These are phyloP conservation scores for Microplitis deprimator DNA, from an alignment of 2,888 invertebrate species.

Conservation along the genomic window DNA sequence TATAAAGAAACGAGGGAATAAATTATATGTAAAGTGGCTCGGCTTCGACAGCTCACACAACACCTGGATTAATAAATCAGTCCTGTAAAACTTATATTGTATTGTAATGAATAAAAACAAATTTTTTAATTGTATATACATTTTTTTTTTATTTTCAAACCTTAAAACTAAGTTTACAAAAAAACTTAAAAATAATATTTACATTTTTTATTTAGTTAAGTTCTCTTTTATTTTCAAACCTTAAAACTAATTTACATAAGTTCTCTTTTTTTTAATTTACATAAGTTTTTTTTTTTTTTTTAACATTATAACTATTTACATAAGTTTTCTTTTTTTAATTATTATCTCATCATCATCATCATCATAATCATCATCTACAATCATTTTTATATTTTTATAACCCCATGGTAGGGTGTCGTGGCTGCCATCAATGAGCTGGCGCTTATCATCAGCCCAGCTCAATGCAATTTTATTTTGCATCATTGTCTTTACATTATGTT, in stretches of 20 bases:
- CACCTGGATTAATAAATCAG: slow-evolving; percentile 37
- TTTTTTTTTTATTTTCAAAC: neutral
- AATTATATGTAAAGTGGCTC: slow-evolving; percentile 36
- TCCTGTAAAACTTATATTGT: neutral
- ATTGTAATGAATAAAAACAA: too few species aligned
- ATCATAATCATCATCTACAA: too few species aligned
- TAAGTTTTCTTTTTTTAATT: too few species aligned
- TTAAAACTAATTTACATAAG: too few species aligned
- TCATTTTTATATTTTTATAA: neutral
- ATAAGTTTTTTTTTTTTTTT: too few species aligned
- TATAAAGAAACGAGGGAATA: slow-evolving; percentile 31
- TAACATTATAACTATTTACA: too few species aligned
- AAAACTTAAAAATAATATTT: too few species aligned
- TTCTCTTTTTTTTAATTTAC: too few species aligned
- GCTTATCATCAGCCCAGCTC: slow-evolving; percentile 38
- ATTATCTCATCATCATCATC: too few species aligned
- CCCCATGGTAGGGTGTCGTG: slow-evolving; percentile 39
- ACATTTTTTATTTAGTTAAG: too few species aligned
- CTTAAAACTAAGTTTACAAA: neutral
- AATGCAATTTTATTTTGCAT: slow-evolving; percentile 29
- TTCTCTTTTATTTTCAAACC: too few species aligned
- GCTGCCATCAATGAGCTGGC: neutral
- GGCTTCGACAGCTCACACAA: slow-evolving; percentile 39
- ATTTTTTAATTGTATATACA: too few species aligned
- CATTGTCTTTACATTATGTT: slow-evolving; percentile 13